Conservation (phyloP, 2,797 vertebrate genomes). For the Chelonia mydas region DNA sequence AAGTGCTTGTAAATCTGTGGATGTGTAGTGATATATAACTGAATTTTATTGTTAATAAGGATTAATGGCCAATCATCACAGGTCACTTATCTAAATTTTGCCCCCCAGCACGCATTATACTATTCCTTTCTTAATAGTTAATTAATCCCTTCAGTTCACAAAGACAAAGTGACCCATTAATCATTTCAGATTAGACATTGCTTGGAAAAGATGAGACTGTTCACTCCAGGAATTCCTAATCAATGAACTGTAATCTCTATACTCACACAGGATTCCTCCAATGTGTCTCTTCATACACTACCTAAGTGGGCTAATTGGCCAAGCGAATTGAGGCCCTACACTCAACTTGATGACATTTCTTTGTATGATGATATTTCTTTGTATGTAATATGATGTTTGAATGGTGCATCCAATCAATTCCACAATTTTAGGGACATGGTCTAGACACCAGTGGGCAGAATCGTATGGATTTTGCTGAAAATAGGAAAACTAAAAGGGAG, state of each 20-base stretch:
- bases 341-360: not conserved
- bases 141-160: not conserved
- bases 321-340: not conserved
- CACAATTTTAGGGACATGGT: not conserved
- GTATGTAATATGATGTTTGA: not conserved
- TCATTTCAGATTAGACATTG: not conserved
- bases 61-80: not conserved
- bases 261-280: not conserved
- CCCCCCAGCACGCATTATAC: not conserved
- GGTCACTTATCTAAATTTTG: not conserved
- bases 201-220: not conserved
- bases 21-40: not conserved
- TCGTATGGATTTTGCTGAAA: not conserved
- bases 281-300: not conserved
- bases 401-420: not conserved
- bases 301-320: not conserved
- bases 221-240: not conserved
- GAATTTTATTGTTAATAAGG: not conserved
- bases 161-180: not conserved
- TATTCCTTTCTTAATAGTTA: not conserved
- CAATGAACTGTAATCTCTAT: not conserved
- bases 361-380: not conserved
- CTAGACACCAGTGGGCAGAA: not conserved
- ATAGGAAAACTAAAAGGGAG: not conserved
- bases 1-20: not conserved